phyloP scores from a whole-genome alignment of 2,888 invertebrate species.

The Protonemura montana region DNA sequence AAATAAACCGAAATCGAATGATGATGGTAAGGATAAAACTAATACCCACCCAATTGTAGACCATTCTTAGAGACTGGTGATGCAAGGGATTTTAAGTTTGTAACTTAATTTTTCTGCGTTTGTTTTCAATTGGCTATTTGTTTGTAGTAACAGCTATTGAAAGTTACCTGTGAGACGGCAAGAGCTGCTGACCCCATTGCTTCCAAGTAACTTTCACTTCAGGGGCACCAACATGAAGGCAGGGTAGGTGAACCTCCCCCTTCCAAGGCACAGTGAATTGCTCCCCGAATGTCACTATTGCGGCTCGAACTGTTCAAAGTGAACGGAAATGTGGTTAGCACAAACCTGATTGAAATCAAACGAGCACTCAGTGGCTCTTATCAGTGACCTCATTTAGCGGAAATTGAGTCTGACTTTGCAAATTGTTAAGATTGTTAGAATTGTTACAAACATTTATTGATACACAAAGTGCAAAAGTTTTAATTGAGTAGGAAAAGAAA shows the following conservation, averaged over 20 bases:
- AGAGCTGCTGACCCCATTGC: slow-evolving; percentile 47
- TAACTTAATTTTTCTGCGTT: too few species aligned
- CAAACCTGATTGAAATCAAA: neutral
- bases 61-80: too few species aligned
- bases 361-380: neutral
- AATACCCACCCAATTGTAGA: too few species aligned
- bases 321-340: neutral
- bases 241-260: slow-evolving; percentile 50
- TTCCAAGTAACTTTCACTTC: slow-evolving; percentile 45
- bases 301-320: slow-evolving; percentile 57
- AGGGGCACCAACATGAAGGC: slow-evolving; percentile 51
- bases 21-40: too few species aligned
- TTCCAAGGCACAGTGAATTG: slow-evolving; percentile 54
- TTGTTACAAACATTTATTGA: too few species aligned
- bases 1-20: too few species aligned
- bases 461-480: too few species aligned
- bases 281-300: slow-evolving; percentile 60
- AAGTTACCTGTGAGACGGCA: slow-evolving; percentile 43
- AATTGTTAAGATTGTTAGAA: too few species aligned
- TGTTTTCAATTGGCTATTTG: too few species aligned
- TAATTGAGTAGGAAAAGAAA: too few species aligned
- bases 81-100: too few species aligned
- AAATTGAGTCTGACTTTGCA: too few species aligned
- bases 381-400: neutral
- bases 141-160: neutral